Percentiles rank a stretch among this genome's conserved stretches.
These are phyloP conservation scores for Ryuthela nishihirai DNA, from an alignment of 2,888 invertebrate genomes.

Conservation along the genomic window DNA sequence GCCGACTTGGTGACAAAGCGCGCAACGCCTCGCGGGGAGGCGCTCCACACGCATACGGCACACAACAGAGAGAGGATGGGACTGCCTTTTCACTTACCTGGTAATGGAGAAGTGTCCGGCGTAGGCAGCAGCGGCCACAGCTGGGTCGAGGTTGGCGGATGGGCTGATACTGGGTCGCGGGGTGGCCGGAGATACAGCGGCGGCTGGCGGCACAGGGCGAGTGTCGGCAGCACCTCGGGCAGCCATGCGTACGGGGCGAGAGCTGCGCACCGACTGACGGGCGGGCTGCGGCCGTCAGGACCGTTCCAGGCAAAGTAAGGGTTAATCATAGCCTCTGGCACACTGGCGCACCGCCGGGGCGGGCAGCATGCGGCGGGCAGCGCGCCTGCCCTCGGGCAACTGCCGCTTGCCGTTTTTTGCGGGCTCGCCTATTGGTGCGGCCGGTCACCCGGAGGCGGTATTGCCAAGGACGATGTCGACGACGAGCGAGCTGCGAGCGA, in stretches of 20 bases:
- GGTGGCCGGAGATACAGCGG: slow-evolving; percentile 22
- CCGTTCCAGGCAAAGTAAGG: slow-evolving; percentile 12
- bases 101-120: slow-evolving; percentile 35
- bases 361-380: slow-evolving; percentile 15
- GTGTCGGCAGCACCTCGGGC: slow-evolving; percentile 32
- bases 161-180: slow-evolving; percentile 32
- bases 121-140: slow-evolving; percentile 20
- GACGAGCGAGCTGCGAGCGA: too few species aligned
- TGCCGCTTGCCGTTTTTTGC: slow-evolving; percentile 27
- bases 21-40: too few species aligned
- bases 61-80: too few species aligned
- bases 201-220: slow-evolving; percentile 16
- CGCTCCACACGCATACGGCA: too few species aligned
- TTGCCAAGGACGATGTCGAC: too few species aligned
- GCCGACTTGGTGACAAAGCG: too few species aligned
- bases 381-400: slow-evolving; percentile 11
- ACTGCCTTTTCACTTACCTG: too few species aligned
- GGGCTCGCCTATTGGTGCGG: too few species aligned
- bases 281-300: neutral
- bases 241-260: slow-evolving; percentile 24
- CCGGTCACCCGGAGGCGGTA: too few species aligned
- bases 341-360: slow-evolving; percentile 4
- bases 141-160: slow-evolving; percentile 11
- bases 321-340: slow-evolving; percentile 26
- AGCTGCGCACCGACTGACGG: slow-evolving; percentile 7